Evolutionary conservation across 2,888 invertebrate genomes (phyloP), one percentile per base, ranked within the genome.

Genomic region (Geotrupes spiniger): DNA sequence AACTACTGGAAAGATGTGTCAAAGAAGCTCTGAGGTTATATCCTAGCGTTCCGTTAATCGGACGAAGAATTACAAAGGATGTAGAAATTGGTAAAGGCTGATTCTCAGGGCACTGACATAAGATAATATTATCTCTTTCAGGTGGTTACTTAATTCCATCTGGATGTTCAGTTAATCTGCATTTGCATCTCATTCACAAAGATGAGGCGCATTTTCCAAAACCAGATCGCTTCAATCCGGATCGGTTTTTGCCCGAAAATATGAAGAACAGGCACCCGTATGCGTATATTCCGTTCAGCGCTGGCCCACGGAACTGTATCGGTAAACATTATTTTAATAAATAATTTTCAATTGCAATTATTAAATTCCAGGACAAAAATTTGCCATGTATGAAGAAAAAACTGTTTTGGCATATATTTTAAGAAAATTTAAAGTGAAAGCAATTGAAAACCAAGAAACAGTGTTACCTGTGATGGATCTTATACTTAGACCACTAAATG

Each of bases 1-100:
- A 76, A 60, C 79, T 79, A 59, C 65, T 80, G 52, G 78, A 79
- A 42, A 56, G 73, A 31, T 76, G 78, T 0, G 75, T 80, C 33
- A 80, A 77, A 54, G 80, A 80, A 62, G 64, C 76, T 0, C 65
- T 80, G 27, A 64, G 81, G 6, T 53, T 81, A 10, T 79, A 72
- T 55, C 79, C 81, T 0, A 71, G 78, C 0, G 79, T 79, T 1
- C 79, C 80, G 1, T 45, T 77, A 0, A 75, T 76, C 44, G 74
- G 71, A 52, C 66, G 80, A 52, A 52, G 61, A 28, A 59, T 76
- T 1, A 65, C 62, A 1, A 69, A 73, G 52, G 76, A 77, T 33
- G 62, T 63, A 3, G 49, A 59, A 52, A 56, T 63, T 42, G 63
- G 69, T 68, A 51, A 43, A n/a, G n/a, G n/a, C n/a, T n/a, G n/a